Percentiles rank a stretch among this genome's conserved stretches.
Evolutionary conservation across 2,888 invertebrate species (phyloP).

Genomic region (Timema podura): DNA sequence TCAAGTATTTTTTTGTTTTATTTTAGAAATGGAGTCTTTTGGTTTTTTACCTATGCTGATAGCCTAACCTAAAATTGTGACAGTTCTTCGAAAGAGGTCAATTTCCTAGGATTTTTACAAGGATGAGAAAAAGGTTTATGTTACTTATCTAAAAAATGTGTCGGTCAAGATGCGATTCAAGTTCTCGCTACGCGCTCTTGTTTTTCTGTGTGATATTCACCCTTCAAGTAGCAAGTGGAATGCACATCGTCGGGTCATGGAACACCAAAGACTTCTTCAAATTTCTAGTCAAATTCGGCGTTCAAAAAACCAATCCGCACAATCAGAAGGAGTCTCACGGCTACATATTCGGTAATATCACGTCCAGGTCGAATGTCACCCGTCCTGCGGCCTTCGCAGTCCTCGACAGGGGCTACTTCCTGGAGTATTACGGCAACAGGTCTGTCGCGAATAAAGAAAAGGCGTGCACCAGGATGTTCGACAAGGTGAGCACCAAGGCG

Average conservation of each 20-base stretch:
- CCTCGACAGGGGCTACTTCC: constrained; percentile 80
- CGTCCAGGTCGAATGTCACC: constrained; percentile 62
- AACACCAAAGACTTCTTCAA: constrained; percentile 74
- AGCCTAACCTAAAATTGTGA: too few relatives aligned
- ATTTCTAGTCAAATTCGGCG: constrained; percentile 92
- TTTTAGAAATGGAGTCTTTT: too few relatives aligned
- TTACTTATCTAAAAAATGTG: too few relatives aligned
- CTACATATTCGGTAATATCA: constrained; percentile 94
- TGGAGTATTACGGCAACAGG: constrained; percentile 84
- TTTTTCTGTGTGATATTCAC: too few relatives aligned
- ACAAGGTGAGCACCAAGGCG: constrained; percentile 72
- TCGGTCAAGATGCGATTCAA: too few relatives aligned
- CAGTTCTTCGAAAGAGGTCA: too few relatives aligned
- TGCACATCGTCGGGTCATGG: constrained; percentile 62
- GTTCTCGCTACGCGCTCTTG: too few relatives aligned
- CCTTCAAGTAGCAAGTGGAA: constrained; percentile 34
- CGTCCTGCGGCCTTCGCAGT: constrained; percentile 81
- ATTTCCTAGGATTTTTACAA: too few relatives aligned
- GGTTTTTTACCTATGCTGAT: too few relatives aligned
- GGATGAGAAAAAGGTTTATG: too few relatives aligned
- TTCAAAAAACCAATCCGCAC: constrained; percentile 90
- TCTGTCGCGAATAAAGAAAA: constrained; percentile 58
- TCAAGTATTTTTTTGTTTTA: too few relatives aligned
- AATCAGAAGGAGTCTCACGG: constrained; percentile 83
- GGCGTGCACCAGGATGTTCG: constrained; percentile 85